Evolutionary conservation across 1,140 invertebrate genomes (phyloP).

Genomic region (Bicyclus anynana): DNA sequence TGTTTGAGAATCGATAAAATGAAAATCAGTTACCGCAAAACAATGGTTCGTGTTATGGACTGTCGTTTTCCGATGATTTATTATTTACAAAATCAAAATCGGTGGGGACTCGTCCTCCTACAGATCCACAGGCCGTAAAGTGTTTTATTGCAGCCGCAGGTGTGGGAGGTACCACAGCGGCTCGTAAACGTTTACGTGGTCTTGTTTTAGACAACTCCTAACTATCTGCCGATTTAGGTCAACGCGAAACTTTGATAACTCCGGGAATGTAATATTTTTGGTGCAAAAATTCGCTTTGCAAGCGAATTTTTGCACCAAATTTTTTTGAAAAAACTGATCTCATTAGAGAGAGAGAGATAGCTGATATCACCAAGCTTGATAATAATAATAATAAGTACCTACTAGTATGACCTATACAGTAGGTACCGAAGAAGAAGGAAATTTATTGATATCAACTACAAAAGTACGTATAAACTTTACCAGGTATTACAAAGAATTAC

Average conservation of each 20-base stretch:
- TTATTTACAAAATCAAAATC: conserved; percentile 38
- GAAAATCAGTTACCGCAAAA: not conserved
- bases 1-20: not conserved
- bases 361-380: no score
- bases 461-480: no score
- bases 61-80: conserved; percentile 36
- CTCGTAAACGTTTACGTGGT: conserved; percentile 47
- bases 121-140: conserved; percentile 49
- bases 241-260: conserved; percentile 3
- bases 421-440: no score
- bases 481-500: no score
- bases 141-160: conserved; percentile 61
- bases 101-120: conserved; percentile 35
- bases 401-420: no score
- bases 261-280: not conserved
- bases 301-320: no score
- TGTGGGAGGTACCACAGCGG: conserved; percentile 41
- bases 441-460: no score
- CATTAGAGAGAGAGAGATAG: no score
- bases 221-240: conserved; percentile 9
- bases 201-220: conserved; percentile 15
- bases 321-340: no score
- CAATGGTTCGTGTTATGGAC: conserved; percentile 12
- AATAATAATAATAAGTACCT: no score
- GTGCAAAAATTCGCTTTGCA: no score